Percentiles rank a stretch among this genome's conserved stretches.
Evolutionary conservation across 2,888 invertebrate species (phyloP).

Genomic region (Abrostola triplasia): DNA sequence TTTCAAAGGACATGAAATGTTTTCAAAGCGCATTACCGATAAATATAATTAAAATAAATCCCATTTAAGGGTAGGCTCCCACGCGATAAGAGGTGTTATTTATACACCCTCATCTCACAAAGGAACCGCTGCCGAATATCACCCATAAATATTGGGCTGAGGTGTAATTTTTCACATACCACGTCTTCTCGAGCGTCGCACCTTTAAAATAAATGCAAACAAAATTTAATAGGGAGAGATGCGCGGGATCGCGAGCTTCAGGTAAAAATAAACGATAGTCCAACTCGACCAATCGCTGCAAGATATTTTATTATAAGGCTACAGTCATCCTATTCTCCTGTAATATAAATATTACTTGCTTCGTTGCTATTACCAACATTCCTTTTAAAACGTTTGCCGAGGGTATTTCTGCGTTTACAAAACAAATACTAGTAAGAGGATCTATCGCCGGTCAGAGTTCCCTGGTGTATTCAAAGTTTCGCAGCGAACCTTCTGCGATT

Average conservation of each 20-base stretch:
- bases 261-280: conserved; percentile 86
- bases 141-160: conserved; percentile 89
- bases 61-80: conserved; percentile 87
- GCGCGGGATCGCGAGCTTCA: conserved; percentile 86
- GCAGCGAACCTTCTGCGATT: conserved; percentile 33
- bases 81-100: conserved; percentile 89
- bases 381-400: conserved; percentile 18
- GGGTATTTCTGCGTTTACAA: conserved; percentile 35
- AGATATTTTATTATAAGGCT: conserved; percentile 76
- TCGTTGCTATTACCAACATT: conserved; percentile 52
- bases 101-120: conserved; percentile 87
- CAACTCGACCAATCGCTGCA: conserved; percentile 80
- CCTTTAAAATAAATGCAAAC: conserved; percentile 89
- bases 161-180: conserved; percentile 89
- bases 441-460: conserved; percentile 32
- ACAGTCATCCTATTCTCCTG: conserved; percentile 60
- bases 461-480: conserved; percentile 46
- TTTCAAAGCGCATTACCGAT: conserved; percentile 75
- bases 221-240: conserved; percentile 89
- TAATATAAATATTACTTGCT: conserved; percentile 60
- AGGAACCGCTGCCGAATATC: conserved; percentile 89
- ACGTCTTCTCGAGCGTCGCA: conserved; percentile 87
- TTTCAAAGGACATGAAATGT: conserved; percentile 49
- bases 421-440: conserved; percentile 27
- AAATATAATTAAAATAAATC: conserved; percentile 88